These are phyloP conservation scores for Stenodera caucasica DNA, from an alignment of 2,888 invertebrate genomes.

Conservation along the genomic window DNA sequence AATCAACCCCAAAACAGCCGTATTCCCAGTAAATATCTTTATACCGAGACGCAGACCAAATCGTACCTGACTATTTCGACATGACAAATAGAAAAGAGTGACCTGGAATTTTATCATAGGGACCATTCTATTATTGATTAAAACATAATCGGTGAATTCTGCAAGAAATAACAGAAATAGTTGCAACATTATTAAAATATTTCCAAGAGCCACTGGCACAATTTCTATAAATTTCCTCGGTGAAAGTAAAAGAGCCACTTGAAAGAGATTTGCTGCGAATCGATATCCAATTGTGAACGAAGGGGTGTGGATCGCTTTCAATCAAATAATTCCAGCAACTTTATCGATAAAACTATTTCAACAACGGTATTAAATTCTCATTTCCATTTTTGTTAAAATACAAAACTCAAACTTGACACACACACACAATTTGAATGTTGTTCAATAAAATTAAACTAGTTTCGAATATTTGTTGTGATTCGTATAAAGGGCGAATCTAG, in stretches of 20 bases:
- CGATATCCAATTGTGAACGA: neutral
- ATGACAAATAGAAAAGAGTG: constrained; percentile 24
- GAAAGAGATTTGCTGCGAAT: neutral
- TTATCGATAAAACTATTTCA: neutral
- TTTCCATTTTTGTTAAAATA: neutral
- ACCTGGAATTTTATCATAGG: no score
- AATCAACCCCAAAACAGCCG: constrained; percentile 34
- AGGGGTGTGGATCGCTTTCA: neutral
- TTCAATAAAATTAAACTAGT: neutral
- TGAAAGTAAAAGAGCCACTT: neutral
- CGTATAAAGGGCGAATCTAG: neutral
- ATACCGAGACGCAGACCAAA: constrained; percentile 30
- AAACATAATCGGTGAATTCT: no score
- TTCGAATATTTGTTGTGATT: neutral
- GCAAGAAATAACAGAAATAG: no score
- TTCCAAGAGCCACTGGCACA: neutral
- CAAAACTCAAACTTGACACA: no score
- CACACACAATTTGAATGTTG: no score
- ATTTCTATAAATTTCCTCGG: neutral
- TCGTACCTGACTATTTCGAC: constrained; percentile 11
- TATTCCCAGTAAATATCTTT: constrained; percentile 35
- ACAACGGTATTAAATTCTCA: neutral
- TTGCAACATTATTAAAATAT: no score
- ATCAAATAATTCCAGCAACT: neutral
- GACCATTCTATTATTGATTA: no score